Percentiles rank a stretch among this genome's conserved stretches.
These are phyloP conservation scores for Anthophora plumipes DNA, from an alignment of 2,888 invertebrate species.

Conservation along the genomic window DNA sequence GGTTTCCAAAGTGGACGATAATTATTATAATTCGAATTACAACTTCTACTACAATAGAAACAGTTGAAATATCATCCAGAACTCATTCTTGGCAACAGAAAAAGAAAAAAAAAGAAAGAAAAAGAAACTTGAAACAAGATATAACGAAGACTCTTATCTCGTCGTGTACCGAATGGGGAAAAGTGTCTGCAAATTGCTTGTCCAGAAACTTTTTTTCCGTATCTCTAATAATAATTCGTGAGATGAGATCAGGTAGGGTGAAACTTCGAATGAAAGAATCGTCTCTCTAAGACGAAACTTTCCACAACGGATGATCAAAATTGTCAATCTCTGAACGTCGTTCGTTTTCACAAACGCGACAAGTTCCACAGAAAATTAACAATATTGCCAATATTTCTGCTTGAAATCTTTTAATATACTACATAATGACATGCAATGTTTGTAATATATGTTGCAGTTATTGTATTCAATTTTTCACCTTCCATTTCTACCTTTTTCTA, in stretches of 20 bases:
- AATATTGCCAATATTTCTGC: no score
- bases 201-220: constrained; percentile 4
- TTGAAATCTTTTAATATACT: no score
- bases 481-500: no score
- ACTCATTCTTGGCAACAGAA: not conserved
- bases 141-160: not conserved
- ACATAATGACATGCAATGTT: no score
- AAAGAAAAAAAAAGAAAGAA: no score
- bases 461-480: no score
- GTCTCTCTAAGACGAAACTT: not conserved
- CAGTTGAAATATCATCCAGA: not conserved
- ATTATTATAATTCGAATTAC: no score
- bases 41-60: no score
- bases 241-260: not conserved
- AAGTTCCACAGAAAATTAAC: not conserved
- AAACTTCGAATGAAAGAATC: constrained; percentile 3
- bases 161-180: not conserved
- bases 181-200: constrained; percentile 12
- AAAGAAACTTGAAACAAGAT: not conserved
- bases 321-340: not conserved
- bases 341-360: not conserved
- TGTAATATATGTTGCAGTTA: no score
- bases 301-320: not conserved
- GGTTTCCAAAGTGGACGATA: no score
- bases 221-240: not conserved